Evolutionary conservation across 92 coral and sea anemone genomes (phyloP), one percentile per base, ranked within the genome.

Genomic region (Metridium senile): DNA sequence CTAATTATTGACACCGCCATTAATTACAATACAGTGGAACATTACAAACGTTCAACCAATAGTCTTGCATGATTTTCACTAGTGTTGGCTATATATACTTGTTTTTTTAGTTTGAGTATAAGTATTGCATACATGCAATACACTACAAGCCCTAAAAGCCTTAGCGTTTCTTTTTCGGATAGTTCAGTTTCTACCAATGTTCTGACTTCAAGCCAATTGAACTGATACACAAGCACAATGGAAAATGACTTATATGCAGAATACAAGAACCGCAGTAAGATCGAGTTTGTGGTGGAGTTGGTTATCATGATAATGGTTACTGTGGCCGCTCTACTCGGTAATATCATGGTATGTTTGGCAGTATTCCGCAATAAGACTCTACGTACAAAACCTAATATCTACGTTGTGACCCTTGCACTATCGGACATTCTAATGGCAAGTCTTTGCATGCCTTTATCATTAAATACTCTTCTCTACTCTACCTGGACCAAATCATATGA

Each of bases 321-420:
- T 46, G 9, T 81, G 7, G 65, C 82, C 32, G 97, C 97, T 2
- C 65, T 82, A 16, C 11, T 77, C 17, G 97, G 97, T 11, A 91
- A 91, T 68, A 43, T 82, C 59, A 73, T 91, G 89, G 97, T 91
- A 11, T 91, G 97, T 57, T 85, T 88, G 89, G 97, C 97, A 0
- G 89, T 91, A 26, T 91, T 82, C 80, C 85, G 86, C 31, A 88
- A 86, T 71, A 82, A 81, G 23, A 74, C 93, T 23, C 88, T 91
- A 25, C 93, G 91, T 11, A 91, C 93, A 16, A 64, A 89, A 54
- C 93, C 93, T 19, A 91, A 91, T 69, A 85, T 89, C 26, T 91
- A 85, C 47, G 81, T 91, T 1, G 91, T 88, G 20, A 71, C 91
- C 1, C 82, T 91, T 32, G 97, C 97, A 3, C 72, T 91, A 26